phyloP scores from a whole-genome alignment of 2,113 vertebrate genomes.

The Semnopithecus entellus region DNA sequence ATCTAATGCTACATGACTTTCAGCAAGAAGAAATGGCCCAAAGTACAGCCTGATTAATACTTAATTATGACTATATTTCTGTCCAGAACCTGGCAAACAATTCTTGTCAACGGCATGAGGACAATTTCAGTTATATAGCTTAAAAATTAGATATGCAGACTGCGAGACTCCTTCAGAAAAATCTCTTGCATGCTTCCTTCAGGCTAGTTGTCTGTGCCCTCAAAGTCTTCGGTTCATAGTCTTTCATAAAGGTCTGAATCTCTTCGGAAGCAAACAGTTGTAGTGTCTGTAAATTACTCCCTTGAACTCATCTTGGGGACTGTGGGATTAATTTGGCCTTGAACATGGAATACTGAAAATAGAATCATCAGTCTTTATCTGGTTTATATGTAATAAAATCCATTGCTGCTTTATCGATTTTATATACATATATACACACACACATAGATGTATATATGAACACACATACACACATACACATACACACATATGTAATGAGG shows the following conservation, averaged over 20 bases:
- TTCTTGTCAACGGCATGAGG: too few relatives aligned
- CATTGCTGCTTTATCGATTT: too few relatives aligned
- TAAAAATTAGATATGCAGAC: neutral
- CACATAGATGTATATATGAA: neutral
- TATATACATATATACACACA: neutral
- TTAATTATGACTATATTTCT: too few relatives aligned
- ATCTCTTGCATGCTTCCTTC: neutral
- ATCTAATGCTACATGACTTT: too few relatives aligned
- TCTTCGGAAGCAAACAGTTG: neutral
- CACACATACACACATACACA: too few relatives aligned
- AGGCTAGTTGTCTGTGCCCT: neutral
- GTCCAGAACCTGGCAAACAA: too few relatives aligned
- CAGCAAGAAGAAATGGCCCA: too few relatives aligned
- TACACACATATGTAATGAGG: neutral
- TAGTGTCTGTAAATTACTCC: neutral
- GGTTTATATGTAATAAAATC: neutral
- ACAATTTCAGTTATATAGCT: neutral
- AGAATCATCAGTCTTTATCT: neutral
- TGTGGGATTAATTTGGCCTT: neutral
- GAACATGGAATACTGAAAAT: neutral
- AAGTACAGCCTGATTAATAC: too few relatives aligned
- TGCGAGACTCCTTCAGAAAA: neutral
- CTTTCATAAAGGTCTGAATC: neutral
- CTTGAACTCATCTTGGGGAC: neutral
- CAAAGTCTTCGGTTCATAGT: rapidly evolving